Base-by-base conservation (phyloP, 2,113 vertebrate genomes). In the Redunca redunca region DNA sequence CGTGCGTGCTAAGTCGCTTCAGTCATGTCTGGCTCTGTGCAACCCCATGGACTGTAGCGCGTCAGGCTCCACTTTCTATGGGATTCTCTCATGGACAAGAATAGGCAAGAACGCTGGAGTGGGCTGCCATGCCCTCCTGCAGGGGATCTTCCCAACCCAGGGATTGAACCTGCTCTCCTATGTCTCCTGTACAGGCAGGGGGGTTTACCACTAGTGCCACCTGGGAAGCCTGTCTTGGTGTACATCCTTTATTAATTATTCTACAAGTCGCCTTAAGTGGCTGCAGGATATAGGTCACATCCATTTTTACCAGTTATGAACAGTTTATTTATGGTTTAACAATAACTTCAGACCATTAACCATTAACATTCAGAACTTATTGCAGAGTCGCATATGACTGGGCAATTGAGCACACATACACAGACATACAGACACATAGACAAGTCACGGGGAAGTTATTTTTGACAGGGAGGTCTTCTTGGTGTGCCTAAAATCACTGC, bases 271-370 rank as follows among this genome's bases (percentile, higher is more conserved):
- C 17, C 81, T 84, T 71, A 89, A 81, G 60, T 55, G 55, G 33
- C 50, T 62, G 5, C 26, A 71, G 21, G 40, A 7, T 48, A 43
- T 88, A 55, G n/a, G 52, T n/a, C 52, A 91, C 52, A 53, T 84
- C 88, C 11, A 80, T 91, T 93, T 91, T 84, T 58, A 40, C 55
- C 26, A 92, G 4, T 85, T 95, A 78, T 46, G 74, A 90, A 89
- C 28, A 91, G 28, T 26, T 90, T 55, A 50, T 28, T 86, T 93
- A 36, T 84, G 48, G 48, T 64, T 88, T 60, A 95, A 48, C 40
- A 64, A 21, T 60, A 60, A 62, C 40, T 81, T 91, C 17, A 87
- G 90, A 67, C 58, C 19, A 48, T 77, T 90, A 95, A 87, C 19
- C 71, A 43, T 77, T 86, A 78, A 55, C 12, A 90, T 77, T 57